phyloP scores from a whole-genome alignment of 2,113 vertebrate species.

The Melanostigma gelatinosum region DNA sequence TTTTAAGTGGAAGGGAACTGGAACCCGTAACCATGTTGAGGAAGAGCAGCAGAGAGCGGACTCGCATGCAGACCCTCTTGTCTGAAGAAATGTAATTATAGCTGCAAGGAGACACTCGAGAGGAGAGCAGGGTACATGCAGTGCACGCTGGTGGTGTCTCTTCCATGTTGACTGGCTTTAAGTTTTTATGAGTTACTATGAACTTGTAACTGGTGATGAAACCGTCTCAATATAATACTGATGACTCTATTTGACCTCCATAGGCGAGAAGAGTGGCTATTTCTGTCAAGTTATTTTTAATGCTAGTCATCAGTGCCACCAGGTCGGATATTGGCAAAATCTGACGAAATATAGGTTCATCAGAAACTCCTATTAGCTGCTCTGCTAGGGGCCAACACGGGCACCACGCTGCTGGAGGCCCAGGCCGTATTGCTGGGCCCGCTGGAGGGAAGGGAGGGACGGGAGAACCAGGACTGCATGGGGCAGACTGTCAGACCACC shows the following conservation, averaged over 20 bases:
- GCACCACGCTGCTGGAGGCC: no score
- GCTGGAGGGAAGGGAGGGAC: no score
- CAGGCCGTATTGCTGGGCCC: no score
- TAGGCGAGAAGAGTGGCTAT: no score
- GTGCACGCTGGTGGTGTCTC: background rate
- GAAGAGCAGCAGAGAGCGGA: background rate
- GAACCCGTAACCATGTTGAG: conserved; percentile 38
- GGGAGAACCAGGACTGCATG: no score
- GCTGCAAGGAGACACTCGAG: conserved; percentile 10
- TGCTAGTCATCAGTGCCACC: no score
- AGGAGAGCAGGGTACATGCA: conserved; percentile 18
- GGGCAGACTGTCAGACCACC: background rate
- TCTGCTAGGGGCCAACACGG: no score
- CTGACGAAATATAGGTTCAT: no score
- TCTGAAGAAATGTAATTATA: conserved; percentile 7
- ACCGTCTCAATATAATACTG: background rate
- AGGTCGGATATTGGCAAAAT: no score
- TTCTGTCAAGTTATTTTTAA: no score
- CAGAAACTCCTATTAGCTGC: no score
- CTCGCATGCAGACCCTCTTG: background rate
- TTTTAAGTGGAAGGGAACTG: conserved; percentile 23
- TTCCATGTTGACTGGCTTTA: conserved; percentile 12
- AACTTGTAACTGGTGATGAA: background rate
- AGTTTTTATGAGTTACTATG: background rate
- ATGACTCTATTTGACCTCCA: background rate